Conservation (phyloP, 2,113 vertebrate species). For the Brienomyrus brachyistius region DNA sequence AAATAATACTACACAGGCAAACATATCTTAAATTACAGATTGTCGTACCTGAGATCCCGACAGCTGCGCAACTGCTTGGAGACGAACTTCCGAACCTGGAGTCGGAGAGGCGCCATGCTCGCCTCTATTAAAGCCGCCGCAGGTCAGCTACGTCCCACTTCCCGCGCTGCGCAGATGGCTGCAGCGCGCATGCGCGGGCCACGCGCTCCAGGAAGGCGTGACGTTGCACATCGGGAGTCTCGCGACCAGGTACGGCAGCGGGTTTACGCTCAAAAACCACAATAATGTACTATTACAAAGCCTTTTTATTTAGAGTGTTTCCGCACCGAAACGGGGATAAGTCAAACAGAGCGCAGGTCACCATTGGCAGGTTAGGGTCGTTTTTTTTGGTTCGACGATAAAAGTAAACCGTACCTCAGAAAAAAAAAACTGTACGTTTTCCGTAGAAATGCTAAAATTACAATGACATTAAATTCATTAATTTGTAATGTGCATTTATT, state of each 20-base stretch:
- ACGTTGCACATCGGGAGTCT: not conserved
- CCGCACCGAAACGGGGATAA: not conserved
- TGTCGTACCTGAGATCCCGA: conserved; percentile 44
- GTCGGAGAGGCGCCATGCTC: not conserved
- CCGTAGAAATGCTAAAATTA: not conserved
- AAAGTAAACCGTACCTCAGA: not conserved
- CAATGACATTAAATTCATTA: not conserved
- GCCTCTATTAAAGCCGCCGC: not conserved
- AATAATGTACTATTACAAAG: not conserved
- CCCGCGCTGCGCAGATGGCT: not conserved
- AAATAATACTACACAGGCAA: not conserved
- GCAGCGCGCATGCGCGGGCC: not conserved
- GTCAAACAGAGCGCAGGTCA: not conserved
- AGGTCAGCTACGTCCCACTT: not conserved
- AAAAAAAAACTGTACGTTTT: not conserved
- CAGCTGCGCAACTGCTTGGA: conserved; percentile 35
- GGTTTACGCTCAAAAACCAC: not conserved
- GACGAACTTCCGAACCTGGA: conserved; percentile 34
- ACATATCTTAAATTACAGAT: not conserved
- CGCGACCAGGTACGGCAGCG: not conserved
- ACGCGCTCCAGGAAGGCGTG: not conserved
- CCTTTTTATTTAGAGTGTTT: conserved; percentile 31
- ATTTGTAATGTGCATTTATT: not conserved
- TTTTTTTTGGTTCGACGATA: not conserved
- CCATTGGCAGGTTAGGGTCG: conserved; percentile 10